phyloP scores from a whole-genome alignment of 2,113 vertebrate species.

The Solea senegalensis region DNA sequence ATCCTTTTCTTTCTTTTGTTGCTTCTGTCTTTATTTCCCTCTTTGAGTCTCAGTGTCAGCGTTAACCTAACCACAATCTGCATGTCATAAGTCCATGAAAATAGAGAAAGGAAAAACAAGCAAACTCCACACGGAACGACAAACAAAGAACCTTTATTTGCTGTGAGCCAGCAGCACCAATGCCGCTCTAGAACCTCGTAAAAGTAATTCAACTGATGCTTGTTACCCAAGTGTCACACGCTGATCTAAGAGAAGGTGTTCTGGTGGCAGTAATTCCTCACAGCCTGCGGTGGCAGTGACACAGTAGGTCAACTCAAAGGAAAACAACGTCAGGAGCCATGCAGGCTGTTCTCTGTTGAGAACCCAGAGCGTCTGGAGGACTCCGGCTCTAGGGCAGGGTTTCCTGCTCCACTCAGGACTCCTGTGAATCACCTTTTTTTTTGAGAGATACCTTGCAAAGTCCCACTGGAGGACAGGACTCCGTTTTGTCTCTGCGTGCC shows the following conservation, averaged over 20 bases:
- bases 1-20: too few species aligned
- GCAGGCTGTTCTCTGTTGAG: conserved; percentile 28
- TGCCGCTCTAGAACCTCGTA: too few species aligned
- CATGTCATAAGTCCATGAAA: too few species aligned
- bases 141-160: too few species aligned
- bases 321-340: conserved; percentile 52
- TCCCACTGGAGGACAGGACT: conserved; percentile 57
- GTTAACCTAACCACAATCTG: too few species aligned
- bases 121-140: too few species aligned
- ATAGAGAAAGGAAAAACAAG: too few species aligned
- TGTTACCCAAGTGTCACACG: not conserved
- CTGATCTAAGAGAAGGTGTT: conserved; percentile 4
- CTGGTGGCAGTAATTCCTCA: conserved; percentile 12
- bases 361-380: conserved; percentile 25
- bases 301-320: conserved; percentile 39
- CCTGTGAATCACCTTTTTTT: conserved; percentile 69
- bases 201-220: too few species aligned
- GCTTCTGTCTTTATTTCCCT: too few species aligned
- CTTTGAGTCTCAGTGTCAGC: too few species aligned
- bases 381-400: conserved; percentile 63
- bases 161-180: too few species aligned
- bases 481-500: conserved; percentile 57
- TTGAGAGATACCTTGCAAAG: conserved; percentile 55
- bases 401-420: conserved; percentile 65
- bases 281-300: conserved; percentile 3